Conservation (phyloP, 2,888 invertebrate genomes). For the Scaptodrosophila latifasciaeformis region DNA sequence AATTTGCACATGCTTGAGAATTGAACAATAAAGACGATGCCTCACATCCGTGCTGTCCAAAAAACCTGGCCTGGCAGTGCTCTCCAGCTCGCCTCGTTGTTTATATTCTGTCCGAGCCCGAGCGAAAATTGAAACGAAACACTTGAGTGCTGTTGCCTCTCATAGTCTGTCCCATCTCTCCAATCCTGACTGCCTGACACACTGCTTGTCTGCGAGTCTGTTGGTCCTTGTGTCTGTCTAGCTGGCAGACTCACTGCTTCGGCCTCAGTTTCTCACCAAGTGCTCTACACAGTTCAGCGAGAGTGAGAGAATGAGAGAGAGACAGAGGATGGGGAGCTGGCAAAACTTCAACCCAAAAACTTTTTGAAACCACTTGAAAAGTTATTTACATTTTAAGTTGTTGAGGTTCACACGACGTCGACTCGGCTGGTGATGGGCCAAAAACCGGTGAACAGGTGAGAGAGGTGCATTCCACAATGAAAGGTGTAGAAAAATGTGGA, state of each 20-base stretch:
- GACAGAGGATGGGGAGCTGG: not conserved
- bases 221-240: no score
- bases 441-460: conserved; percentile 57
- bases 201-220: no score
- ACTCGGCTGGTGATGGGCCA: conserved; percentile 64
- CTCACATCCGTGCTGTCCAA: no score
- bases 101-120: conserved; percentile 35
- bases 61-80: no score
- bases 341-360: conserved; percentile 57
- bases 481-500: no score
- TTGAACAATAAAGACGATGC: not conserved
- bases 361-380: conserved; percentile 67
- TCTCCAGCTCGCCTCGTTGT: not conserved
- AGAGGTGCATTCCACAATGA: no score
- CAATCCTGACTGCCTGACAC: no score
- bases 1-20: conserved; percentile 52
- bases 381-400: conserved; percentile 68
- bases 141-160: conserved; percentile 45
- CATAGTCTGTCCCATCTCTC: no score
- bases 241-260: no score
- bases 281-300: no score
- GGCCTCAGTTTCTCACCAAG: no score
- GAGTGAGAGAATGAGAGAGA: no score
- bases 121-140: conserved; percentile 65
- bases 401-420: conserved; percentile 64